Base-by-base conservation (phyloP, 1,140 invertebrate species). In the Eumaeus atala region DNA sequence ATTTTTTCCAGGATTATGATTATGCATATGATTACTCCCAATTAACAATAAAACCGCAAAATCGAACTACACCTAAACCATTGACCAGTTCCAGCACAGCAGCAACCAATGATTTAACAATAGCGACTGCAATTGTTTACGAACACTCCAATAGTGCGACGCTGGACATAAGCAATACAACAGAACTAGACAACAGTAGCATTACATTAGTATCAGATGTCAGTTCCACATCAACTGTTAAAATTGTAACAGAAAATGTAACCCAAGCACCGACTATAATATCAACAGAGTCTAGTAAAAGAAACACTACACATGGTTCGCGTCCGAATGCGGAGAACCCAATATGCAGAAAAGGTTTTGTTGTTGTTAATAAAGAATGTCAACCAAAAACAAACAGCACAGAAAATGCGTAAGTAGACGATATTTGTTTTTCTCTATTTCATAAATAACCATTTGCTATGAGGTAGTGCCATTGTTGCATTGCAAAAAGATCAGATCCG, bases 21-120 rank as follows among this genome's bases (percentile, higher is more conserved):
- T 91, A 91, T 62, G 87, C 85, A 21, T 91, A 91, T 60, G 90
- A 91, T 72, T 90, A 90, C 63, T 87, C 89, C 16, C 89, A 90
- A 62, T 87, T 91, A 67, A 91, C 90, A 33, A 85, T 91, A 52
- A 91, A 90, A 82, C 90, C 90, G 34, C 71, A 74, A 42, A 75
- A 75, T 59, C 66, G 73, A 56, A 81, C 81, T 38, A 77, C 84
- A 54, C 72, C 79, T 33, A 79, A 72, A 71, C 80, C 85, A 62
- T 64, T 75, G 62, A 86, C 67, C 54, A 70, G 51, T 52, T 55
- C 58, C 54, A 50, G 58, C 34, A 59, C 62, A 51, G 66, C 62
- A 53, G 33, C 47, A 38, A 51, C 58, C 18, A 70, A 57, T 58
- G 60, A 70, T 54, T 75, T 72, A 52, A 57, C 64, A 9, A 75